Percentiles rank a stretch among this genome's conserved stretches.
Evolutionary conservation across 1,140 invertebrate species (phyloP).

Genomic region (Leptinotarsa texana): DNA sequence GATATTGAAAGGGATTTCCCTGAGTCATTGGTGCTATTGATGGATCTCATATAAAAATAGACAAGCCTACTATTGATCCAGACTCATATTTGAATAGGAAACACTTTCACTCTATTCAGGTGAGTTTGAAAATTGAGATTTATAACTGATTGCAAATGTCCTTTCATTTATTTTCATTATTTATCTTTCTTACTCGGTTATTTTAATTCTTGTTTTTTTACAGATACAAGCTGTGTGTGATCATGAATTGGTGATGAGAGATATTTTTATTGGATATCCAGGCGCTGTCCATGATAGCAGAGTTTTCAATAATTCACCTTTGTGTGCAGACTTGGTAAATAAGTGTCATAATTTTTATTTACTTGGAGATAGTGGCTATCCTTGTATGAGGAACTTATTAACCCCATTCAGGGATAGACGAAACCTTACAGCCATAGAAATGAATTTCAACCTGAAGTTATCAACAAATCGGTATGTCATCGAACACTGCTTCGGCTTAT

Average conservation of each 20-base stretch:
- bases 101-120: not conserved
- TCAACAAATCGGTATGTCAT: conserved; percentile 13
- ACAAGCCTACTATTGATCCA: not conserved
- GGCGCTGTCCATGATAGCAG: conserved; percentile 40
- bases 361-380: conserved; percentile 43
- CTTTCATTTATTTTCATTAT: too few relatives aligned
- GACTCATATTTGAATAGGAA: not conserved
- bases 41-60: not conserved
- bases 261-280: conserved; percentile 44
- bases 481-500: not conserved
- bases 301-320: conserved; percentile 35
- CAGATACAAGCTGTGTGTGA: conserved; percentile 38
- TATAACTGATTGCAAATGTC: too few relatives aligned
- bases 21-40: not conserved
- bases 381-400: conserved; percentile 20
- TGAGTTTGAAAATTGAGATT: not conserved
- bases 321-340: conserved; percentile 31
- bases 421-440: conserved; percentile 21
- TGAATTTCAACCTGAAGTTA: conserved; percentile 32
- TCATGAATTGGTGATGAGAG: conserved; percentile 35
- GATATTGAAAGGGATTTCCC: not conserved
- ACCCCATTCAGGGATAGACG: conserved; percentile 34
- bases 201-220: too few relatives aligned
- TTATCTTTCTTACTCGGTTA: too few relatives aligned
- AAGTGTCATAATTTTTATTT: conserved; percentile 36